Conservation (phyloP, 2,113 vertebrate genomes). For the Hippocampus zosterae region DNA sequence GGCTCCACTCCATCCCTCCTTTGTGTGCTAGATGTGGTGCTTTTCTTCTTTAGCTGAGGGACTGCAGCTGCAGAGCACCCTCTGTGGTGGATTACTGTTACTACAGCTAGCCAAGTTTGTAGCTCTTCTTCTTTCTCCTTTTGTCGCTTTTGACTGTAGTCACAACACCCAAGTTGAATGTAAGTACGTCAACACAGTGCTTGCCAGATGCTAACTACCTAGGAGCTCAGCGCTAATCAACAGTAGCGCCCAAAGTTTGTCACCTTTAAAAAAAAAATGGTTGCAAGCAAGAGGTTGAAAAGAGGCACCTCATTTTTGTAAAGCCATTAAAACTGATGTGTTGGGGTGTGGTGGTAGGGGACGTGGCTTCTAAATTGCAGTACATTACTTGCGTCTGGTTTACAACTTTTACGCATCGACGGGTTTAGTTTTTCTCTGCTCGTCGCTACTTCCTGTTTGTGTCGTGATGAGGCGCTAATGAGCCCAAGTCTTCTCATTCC, state of each 20-base stretch:
- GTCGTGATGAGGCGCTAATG: background rate
- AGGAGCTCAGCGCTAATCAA: background rate
- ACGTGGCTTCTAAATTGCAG: background rate
- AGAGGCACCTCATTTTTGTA: background rate
- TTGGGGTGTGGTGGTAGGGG: background rate
- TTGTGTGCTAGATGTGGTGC: background rate
- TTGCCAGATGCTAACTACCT: background rate
- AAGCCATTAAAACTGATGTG: background rate
- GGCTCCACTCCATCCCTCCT: background rate
- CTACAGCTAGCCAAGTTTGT: constrained; percentile 6
- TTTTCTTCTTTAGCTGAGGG: constrained; percentile 8
- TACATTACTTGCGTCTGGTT: background rate
- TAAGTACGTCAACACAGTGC: background rate
- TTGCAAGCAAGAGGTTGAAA: background rate
- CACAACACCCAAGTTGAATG: background rate
- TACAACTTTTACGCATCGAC: background rate
- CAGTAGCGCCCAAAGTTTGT: background rate
- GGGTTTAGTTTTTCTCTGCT: constrained; percentile 2
- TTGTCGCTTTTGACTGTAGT: background rate
- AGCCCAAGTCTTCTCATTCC: background rate
- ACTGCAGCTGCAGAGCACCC: background rate
- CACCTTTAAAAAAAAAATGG: background rate
- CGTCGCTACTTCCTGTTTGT: background rate
- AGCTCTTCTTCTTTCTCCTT: background rate
- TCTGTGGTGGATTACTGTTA: constrained; percentile 3